Base-by-base conservation (phyloP, 2,113 vertebrate genomes). In the Synodontis membranacea region DNA sequence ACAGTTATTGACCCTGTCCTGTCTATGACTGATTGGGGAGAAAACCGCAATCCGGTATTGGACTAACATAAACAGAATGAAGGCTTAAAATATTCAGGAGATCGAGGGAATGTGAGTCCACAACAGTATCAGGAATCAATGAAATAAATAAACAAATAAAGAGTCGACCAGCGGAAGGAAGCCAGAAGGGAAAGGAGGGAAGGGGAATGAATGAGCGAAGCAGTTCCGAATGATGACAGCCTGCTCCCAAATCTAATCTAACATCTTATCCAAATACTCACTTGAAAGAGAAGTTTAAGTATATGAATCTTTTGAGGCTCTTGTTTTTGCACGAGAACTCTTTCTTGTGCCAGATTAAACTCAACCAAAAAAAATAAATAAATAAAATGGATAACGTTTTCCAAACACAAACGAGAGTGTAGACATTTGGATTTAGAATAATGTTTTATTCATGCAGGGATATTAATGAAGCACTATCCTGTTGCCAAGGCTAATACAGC, bases 51-150 rank as follows among this genome's bases (percentile, higher is more conserved):
- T 93, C 89, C 86, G 89, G 66, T 86, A 91, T 91, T 88, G 92
- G 87, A 91, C 93, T 92, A 89, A 90, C 88, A 93, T 92, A 91
- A 93, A 93, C 93, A 93, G 92, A 93, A 93, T 92, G 90, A 34
- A 83, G 86, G 46, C 89, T 86, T 90, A 91, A 90, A 91, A 92
- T 75, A 31, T 44, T 84, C 80, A 60, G 80, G 39, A 50, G 74
- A 46, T 62, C 39, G 70, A 74, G 21, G 46, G 78, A 70, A 66
- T 60, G 64, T 42, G 12, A 85, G 56, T 85, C 62, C 83, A 76
- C 75, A 46, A 88, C 78, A 80, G 54, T 80, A 39, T 17, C 42
- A 83, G 80, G 60, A 75, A 87, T 46, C 60, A 31, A 72, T 50
- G 64, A 78, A 50, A 37, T 74, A 44, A 60, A 76, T 78, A 76